Evolutionary conservation across 2,888 invertebrate species (phyloP), one percentile per base, ranked within the genome.

Genomic region (Drosophila yooni): DNA sequence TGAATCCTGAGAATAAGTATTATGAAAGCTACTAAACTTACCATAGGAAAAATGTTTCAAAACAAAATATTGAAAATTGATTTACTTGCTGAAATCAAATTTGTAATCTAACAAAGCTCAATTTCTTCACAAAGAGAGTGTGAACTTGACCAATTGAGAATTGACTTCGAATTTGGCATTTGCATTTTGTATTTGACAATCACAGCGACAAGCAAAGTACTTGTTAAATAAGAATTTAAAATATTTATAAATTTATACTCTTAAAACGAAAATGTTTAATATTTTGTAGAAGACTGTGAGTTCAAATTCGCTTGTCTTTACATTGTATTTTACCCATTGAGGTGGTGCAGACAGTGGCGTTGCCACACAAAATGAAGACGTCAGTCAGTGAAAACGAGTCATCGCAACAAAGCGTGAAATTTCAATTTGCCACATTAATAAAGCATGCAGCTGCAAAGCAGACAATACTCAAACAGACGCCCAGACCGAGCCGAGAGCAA

Each of bases 371-470:
- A 72, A 62, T 62, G 25, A 21, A 63, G 53, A 34, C 36, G 50
- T 57, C 33, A 34, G 52, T 31, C 50, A 51, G 50, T 33, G 48
- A 57, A 60, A 51, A 46, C 25, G 58, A 62, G 29, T 53, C 54
- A 38, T 63, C 48, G 66, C 66, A 85, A 81, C 72, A 73, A 68
- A 76, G 79, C 87, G 73, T 83, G 73, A 86, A 83, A 88, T 85
- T 89, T 85, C 88, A 89, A 85, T 89, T 89, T 89, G 74, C 81
- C 67, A 81, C 81, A 89, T 89, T 86, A 90, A 89, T 89, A 88
- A 73, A 60, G 72, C 61, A 67, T 68, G 58, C 64, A 77, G 59
- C 68, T 82, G 68, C 70, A 60, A 59, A 70, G 46, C 82, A 66
- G 72, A 79, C 57, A 70, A 78, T 61, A 75, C 70, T 56, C 66